Conservation (phyloP, 2,113 vertebrate species). For the Sterna hirundo region DNA sequence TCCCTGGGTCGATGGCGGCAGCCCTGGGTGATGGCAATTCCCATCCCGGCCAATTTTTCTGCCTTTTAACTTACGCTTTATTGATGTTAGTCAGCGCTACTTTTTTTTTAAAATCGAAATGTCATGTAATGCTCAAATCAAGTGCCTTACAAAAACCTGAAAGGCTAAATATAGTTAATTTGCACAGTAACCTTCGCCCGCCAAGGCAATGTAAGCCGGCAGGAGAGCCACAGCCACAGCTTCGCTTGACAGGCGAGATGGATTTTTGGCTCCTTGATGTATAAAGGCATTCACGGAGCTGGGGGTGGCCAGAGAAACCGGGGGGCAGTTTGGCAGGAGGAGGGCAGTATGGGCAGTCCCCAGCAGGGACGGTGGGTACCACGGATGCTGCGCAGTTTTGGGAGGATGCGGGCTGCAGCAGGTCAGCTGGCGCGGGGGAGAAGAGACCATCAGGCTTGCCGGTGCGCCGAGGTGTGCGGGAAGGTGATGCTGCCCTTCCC, state of each 20-base stretch:
- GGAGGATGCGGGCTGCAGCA: neutral
- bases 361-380: rapidly evolving
- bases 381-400: rapidly evolving
- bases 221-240: neutral
- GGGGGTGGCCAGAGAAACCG: neutral
- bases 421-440: neutral
- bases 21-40: neutral
- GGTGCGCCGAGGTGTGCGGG: too few species aligned
- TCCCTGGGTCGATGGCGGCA: rapidly evolving
- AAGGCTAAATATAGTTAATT: neutral
- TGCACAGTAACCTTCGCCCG: neutral
- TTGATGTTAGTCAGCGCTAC: neutral
- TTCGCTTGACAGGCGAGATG: neutral
- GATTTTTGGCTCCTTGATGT: neutral
- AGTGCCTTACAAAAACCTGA: neutral
- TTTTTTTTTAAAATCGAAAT: neutral
- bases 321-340: neutral
- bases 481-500: neutral
- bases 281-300: neutral
- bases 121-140: neutral
- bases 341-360: rapidly evolving
- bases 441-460: neutral
- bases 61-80: neutral
- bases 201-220: neutral
- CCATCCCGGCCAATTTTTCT: neutral